Percentiles rank a stretch among this genome's conserved stretches.
Conservation (phyloP, 2,113 vertebrate genomes). For the Herpailurus yagouaroundi region DNA sequence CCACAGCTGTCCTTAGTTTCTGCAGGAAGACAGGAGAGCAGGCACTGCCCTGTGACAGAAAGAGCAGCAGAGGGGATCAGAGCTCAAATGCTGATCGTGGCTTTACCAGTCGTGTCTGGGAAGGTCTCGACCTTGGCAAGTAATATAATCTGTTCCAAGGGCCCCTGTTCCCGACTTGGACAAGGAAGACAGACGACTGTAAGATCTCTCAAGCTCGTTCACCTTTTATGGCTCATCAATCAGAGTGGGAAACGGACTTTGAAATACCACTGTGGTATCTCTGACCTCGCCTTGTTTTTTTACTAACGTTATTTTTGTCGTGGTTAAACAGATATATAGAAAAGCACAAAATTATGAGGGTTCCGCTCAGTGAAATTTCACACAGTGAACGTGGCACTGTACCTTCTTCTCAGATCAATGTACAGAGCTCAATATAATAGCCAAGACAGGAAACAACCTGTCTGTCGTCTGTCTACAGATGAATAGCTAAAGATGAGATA, state of each 20-base stretch:
- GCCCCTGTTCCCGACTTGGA: neutral
- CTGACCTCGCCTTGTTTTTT: neutral
- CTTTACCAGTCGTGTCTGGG: neutral
- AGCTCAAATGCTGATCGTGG: accelerated
- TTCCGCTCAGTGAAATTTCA: neutral
- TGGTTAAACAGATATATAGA: neutral
- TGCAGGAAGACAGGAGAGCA: accelerated
- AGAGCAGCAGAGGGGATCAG: too few relatives aligned
- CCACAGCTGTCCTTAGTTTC: neutral
- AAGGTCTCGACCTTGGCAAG: neutral
- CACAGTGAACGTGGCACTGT: accelerated
- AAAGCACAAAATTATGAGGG: neutral
- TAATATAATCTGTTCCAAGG: neutral
- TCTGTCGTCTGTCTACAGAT: neutral
- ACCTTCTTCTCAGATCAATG: neutral
- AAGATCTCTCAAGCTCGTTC: neutral
- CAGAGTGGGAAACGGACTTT: neutral
- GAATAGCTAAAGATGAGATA: neutral
- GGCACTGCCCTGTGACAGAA: accelerated
- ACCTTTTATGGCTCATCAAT: too few relatives aligned
- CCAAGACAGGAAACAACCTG: too few relatives aligned
- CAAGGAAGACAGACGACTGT: neutral
- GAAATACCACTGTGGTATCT: neutral
- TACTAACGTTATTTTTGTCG: neutral
- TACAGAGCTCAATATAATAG: neutral